These are phyloP conservation scores for Hirtodrosophila confusa DNA, from an alignment of 2,888 invertebrate genomes.

Conservation along the genomic window DNA sequence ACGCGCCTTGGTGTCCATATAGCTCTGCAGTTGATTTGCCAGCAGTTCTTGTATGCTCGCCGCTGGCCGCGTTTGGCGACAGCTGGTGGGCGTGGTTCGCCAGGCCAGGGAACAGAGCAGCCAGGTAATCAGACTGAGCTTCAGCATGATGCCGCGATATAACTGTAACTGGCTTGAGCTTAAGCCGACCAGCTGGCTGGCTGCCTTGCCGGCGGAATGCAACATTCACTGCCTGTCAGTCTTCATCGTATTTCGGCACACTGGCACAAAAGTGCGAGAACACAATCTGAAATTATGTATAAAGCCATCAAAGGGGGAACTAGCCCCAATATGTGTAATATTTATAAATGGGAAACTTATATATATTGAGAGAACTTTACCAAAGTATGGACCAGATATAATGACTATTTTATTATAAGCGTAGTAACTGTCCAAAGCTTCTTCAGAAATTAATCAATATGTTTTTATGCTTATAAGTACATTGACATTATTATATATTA, in stretches of 20 bases:
- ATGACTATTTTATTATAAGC: too few relatives aligned
- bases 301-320: too few relatives aligned
- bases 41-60: constrained; percentile 74
- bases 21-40: constrained; percentile 76
- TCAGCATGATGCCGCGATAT: constrained; percentile 65
- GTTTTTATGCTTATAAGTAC: too few relatives aligned
- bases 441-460: too few relatives aligned
- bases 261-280: constrained; percentile 7
- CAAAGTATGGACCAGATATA: too few relatives aligned
- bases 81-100: constrained; percentile 80
- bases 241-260: constrained; percentile 58
- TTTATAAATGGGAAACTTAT: too few relatives aligned
- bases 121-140: constrained; percentile 70
- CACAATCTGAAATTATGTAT: neutral
- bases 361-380: too few relatives aligned
- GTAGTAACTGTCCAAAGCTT: too few relatives aligned
- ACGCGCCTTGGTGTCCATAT: constrained; percentile 76
- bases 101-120: constrained; percentile 75
- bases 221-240: constrained; percentile 59
- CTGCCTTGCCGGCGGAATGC: constrained; percentile 12
- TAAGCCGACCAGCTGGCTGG: constrained; percentile 2
- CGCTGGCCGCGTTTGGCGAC: constrained; percentile 67
- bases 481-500: too few relatives aligned
- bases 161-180: constrained; percentile 42
- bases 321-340: too few relatives aligned